Percentiles rank a stretch among this genome's conserved stretches.
Evolutionary conservation across 1,140 invertebrate genomes (phyloP).

Genomic region (Hypothenemus hampei): DNA sequence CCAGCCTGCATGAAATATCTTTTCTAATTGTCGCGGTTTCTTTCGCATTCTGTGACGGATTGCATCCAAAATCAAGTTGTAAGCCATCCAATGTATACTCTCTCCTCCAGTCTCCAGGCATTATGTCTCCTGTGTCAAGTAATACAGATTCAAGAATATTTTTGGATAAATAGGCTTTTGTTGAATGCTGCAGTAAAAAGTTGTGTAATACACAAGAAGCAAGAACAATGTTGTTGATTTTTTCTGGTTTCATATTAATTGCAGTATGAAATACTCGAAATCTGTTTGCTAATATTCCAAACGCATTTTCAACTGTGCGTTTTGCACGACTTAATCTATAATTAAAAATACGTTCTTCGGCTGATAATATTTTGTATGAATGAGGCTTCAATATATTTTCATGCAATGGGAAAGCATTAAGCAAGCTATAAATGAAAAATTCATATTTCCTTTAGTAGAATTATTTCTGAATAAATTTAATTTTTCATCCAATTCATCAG

Average conservation of each 20-base stretch:
- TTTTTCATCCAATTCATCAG: conserved; percentile 10
- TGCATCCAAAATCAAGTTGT: not conserved
- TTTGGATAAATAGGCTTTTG: no score
- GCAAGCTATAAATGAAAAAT: not conserved
- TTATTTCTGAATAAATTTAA: conserved; percentile 18
- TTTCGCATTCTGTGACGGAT: not conserved
- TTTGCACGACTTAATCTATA: conserved; percentile 26
- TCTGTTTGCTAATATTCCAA: conserved; percentile 44
- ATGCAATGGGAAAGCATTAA: conserved; percentile 45
- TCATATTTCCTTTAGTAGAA: not conserved
- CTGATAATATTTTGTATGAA: conserved; percentile 32
- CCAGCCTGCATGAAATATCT: not conserved
- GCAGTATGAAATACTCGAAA: conserved; percentile 41
- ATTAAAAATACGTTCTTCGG: conserved; percentile 30
- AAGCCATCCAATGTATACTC: not conserved
- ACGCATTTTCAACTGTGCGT: conserved; percentile 47
- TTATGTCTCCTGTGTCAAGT: not conserved
- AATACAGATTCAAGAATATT: not conserved
- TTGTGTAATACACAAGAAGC: not conserved
- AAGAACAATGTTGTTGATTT: not conserved
- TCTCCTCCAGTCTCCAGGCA: not conserved
- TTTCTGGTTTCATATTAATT: conserved; percentile 2
- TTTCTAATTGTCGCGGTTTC: not conserved
- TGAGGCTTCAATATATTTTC: conserved; percentile 47
- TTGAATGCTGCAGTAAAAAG: not conserved